phyloP scores from a whole-genome alignment of 1,140 invertebrate genomes.

The Drosophila aff. region DNA sequence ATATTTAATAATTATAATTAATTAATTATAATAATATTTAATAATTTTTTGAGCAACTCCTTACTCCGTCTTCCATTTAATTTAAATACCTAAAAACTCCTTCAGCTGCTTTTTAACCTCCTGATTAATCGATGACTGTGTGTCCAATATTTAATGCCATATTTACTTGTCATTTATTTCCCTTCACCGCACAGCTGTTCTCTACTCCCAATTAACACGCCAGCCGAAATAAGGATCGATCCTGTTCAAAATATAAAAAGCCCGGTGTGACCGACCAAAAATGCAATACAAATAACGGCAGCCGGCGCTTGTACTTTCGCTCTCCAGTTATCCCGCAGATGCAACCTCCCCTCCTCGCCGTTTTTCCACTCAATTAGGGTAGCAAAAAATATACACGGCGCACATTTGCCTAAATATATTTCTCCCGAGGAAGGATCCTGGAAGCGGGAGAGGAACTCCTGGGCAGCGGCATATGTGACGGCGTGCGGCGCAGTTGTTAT shows the following conservation, averaged over 20 bases:
- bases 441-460: slow-evolving; percentile 1
- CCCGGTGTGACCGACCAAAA: slow-evolving; percentile 67
- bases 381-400: slow-evolving; percentile 61
- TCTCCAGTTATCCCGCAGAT: slow-evolving; percentile 59
- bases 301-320: slow-evolving; percentile 43
- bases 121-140: slow-evolving; percentile 13
- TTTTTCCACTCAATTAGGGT: slow-evolving; percentile 81
- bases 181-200: slow-evolving; percentile 51
- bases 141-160: slow-evolving; percentile 29
- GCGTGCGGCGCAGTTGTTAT: slow-evolving; percentile 78
- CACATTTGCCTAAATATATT: slow-evolving; percentile 74
- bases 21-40: too few species aligned
- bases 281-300: slow-evolving; percentile 77
- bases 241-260: slow-evolving; percentile 32
- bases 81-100: background rate
- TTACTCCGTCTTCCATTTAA: background rate
- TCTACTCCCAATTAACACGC: slow-evolving; percentile 70
- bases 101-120: background rate
- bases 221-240: slow-evolving; percentile 16
- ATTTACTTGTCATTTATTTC: slow-evolving; percentile 25
- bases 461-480: slow-evolving; percentile 71
- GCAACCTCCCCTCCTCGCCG: slow-evolving; percentile 34
- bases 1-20: background rate
- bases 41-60: background rate
- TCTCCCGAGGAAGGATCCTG: slow-evolving; percentile 14